Evolutionary conservation across 1,140 invertebrate genomes (phyloP), one percentile per base, ranked within the genome.

Genomic region (Plectrocnemia conspersa): DNA sequence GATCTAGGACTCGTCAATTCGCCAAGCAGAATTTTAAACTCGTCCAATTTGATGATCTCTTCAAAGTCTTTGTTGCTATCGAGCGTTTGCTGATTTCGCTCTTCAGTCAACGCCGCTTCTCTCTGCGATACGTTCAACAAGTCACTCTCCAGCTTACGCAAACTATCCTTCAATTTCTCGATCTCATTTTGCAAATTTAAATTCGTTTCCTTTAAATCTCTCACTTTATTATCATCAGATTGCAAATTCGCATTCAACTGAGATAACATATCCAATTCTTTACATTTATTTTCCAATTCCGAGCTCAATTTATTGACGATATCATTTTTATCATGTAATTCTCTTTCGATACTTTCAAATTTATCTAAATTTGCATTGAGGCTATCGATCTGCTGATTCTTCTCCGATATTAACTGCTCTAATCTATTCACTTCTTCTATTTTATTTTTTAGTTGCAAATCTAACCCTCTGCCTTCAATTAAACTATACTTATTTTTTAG

Each of bases 381-480:
- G 56, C 68, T 75, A 42, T 76, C 74, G 13, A 76, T 76, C 55
- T 76, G 74, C 54, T 74, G 70, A 60, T 76, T 76, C 50, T 76
- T 76, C 48, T 76, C 74, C 0, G 69, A 67, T 0, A 76, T 71
- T 24, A 74, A 44, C 27, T 73, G 68, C 55, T 76, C 68, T 10
- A 74, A 47, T 56, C 69, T 73, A 22, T 71, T 57, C n/a, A 75
- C 44, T 41, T 74, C 68, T 59, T 11, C 71, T 35, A 54, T 73
- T 74, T 10, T 73, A 70, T n/a, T n/a, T n/a, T 59, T 59, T 68
- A 46, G 71, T 74, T 52, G 74, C 73, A 0, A 45, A 68, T 55
- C 2, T 44, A 41, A 1, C 48, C 58, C 49, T 62, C 61, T 68
- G 23, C 63, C 68, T 54, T 73, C 67, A 16, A 74, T 50, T 13